A percentile compares a stretch with the other conserved stretches of the same genome.
phyloP scores from a whole-genome alignment of 1,140 invertebrate genomes.

The Brachionus plicatilis region DNA sequence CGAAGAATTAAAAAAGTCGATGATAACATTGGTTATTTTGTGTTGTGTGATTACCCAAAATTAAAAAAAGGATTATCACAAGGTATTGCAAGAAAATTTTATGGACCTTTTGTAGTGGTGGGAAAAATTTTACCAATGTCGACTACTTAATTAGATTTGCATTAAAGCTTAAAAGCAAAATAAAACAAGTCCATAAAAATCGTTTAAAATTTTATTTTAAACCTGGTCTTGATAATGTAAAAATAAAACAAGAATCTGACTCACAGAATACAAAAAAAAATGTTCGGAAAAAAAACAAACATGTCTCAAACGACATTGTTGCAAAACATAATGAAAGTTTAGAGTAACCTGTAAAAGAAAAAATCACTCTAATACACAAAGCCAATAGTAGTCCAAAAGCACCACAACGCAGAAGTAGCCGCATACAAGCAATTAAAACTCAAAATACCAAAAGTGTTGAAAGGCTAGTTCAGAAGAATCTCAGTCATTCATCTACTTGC shows the following conservation, averaged over 20 bases:
- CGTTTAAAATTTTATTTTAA: neutral
- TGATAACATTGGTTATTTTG: neutral
- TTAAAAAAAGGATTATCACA: neutral
- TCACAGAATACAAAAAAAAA: no score
- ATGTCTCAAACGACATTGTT: no score
- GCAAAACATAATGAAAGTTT: no score
- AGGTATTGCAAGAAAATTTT: neutral
- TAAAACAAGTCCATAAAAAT: neutral
- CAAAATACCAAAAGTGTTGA: neutral
- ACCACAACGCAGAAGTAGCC: no score
- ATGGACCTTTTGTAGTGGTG: neutral
- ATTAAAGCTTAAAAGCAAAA: neutral
- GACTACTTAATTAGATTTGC: neutral
- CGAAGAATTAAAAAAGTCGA: neutral
- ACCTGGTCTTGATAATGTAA: neutral
- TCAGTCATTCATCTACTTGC: neutral
- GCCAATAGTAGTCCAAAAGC: no score
- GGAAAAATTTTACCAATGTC: neutral
- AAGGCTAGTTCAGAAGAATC: neutral
- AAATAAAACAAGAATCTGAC: no score
- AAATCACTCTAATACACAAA: no score
- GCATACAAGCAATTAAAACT: no score
- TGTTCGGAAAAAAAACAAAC: no score
- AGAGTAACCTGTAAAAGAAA: no score
- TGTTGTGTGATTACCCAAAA: neutral